Conservation (phyloP, 2,888 invertebrate species). For the Gasteruption jaculator region DNA sequence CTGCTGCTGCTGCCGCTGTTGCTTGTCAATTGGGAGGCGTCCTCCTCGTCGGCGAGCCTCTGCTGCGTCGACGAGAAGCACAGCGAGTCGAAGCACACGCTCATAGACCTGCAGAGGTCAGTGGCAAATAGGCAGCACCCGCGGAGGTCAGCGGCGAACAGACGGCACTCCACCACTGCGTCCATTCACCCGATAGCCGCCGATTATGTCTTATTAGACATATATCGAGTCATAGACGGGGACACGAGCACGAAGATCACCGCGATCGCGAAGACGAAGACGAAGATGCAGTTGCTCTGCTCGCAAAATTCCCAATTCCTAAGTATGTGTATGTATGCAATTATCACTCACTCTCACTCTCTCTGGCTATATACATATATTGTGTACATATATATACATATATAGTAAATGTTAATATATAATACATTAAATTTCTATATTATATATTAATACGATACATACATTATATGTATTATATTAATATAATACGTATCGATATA, state of each 20-base stretch:
- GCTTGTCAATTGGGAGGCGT: conserved; percentile 55
- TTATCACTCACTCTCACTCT: too few species aligned
- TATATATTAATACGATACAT: too few species aligned
- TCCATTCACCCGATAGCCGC: conserved; percentile 41
- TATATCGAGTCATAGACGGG: background rate
- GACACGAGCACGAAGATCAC: background rate
- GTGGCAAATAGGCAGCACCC: too few species aligned
- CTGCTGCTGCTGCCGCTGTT: conserved; percentile 33
- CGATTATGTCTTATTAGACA: conserved; percentile 2
- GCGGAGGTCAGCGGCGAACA: conserved; percentile 44
- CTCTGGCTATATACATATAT: too few species aligned
- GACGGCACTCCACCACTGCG: conserved; percentile 43
- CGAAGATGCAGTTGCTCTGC: too few species aligned
- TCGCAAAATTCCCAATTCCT: too few species aligned
- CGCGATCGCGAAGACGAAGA: background rate
- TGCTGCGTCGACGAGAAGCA: conserved; percentile 75
- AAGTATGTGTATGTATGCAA: too few species aligned
- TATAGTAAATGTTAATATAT: too few species aligned
- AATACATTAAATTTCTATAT: too few species aligned
- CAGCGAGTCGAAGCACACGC: conserved; percentile 85
- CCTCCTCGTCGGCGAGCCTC: conserved; percentile 78
- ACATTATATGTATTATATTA: too few species aligned
- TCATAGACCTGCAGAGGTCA: conserved; percentile 75
- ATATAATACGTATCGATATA: too few species aligned
- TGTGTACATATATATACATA: too few species aligned